phyloP scores from a whole-genome alignment of 2,797 vertebrate genomes.

The Cuculus canorus region DNA sequence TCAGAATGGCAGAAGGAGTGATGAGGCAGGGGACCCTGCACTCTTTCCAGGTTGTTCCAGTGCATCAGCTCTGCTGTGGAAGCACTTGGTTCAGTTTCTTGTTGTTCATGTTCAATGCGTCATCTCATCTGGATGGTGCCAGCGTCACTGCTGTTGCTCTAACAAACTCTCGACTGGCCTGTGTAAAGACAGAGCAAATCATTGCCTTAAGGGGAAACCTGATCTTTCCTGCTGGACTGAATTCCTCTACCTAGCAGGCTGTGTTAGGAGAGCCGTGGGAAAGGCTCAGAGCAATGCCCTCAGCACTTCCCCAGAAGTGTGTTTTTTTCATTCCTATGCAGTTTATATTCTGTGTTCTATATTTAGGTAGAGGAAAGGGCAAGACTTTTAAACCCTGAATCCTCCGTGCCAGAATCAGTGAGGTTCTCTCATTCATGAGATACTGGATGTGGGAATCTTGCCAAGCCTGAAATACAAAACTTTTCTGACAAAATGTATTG shows the following conservation, averaged over 20 bases:
- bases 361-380: neutral
- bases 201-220: neutral
- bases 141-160: neutral
- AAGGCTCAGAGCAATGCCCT: neutral
- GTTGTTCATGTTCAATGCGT: rapidly evolving
- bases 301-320: neutral
- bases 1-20: neutral
- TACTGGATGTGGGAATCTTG: neutral
- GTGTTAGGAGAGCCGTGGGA: neutral
- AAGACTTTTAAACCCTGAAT: neutral
- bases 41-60: rapidly evolving
- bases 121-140: neutral
- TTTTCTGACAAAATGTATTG: neutral
- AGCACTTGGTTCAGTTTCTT: rapidly evolving
- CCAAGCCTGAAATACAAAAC: neutral
- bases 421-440: neutral
- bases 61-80: neutral
- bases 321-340: neutral
- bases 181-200: neutral
- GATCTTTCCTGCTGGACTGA: neutral
- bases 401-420: neutral
- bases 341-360: neutral
- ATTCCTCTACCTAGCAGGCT: neutral
- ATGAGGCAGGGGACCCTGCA: neutral
- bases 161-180: slow-evolving; percentile 50